Evolutionary conservation across 2,888 invertebrate genomes (phyloP).

Genomic region (Lomographa bimaculata): DNA sequence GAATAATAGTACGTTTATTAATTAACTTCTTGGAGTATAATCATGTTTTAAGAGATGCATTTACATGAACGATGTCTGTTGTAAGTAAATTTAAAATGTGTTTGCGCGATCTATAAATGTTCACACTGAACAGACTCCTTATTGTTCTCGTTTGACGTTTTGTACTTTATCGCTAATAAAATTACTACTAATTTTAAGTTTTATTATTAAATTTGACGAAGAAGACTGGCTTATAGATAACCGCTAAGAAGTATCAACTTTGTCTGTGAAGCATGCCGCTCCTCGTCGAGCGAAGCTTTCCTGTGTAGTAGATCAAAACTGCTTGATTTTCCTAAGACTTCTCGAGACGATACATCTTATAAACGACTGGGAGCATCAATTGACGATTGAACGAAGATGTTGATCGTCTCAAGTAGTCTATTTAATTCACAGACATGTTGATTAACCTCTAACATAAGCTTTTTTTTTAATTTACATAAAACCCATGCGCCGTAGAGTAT

Average conservation of each 20-base stretch:
- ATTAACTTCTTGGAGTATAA: slow-evolving; percentile 8
- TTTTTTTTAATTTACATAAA: slow-evolving; percentile 1
- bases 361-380: no score
- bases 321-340: no score
- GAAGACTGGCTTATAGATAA: slow-evolving; percentile 47
- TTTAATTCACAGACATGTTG: slow-evolving; percentile 15
- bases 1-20: slow-evolving; percentile 25
- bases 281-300: no score
- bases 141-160: slow-evolving; percentile 46
- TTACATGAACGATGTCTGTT: slow-evolving; percentile 4
- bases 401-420: no score
- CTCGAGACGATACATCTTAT: no score
- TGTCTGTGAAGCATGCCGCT: no score
- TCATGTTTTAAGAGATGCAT: slow-evolving; percentile 15
- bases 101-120: slow-evolving; percentile 21
- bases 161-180: slow-evolving; percentile 73
- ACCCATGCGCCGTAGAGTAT: slow-evolving; percentile 15
- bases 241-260: slow-evolving; percentile 6
- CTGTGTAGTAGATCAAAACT: no score
- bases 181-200: slow-evolving; percentile 71
- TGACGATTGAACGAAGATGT: no score
- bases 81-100: slow-evolving; percentile 12
- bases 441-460: slow-evolving; percentile 14
- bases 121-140: slow-evolving; percentile 23
- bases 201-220: slow-evolving; percentile 65